Evolutionary conservation across 1,140 invertebrate genomes (phyloP), one percentile per base, ranked within the genome.

Genomic region (Drosophila mojavensis): DNA sequence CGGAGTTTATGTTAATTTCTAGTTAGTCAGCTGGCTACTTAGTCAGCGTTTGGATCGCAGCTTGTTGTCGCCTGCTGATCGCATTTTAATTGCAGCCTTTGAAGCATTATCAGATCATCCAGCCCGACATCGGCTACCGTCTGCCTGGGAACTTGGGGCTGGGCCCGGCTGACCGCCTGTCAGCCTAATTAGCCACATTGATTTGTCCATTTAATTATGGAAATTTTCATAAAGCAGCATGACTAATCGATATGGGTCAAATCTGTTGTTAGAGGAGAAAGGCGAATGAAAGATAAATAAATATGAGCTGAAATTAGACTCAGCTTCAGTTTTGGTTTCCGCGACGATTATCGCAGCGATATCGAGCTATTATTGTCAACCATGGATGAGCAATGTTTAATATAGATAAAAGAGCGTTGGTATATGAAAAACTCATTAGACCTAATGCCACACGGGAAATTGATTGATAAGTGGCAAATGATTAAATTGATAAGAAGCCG

Each of bases 41-140:
- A 36, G 68, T 39, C 67, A 69, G 50, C 39, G 5, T 11, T 24
- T 5, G 13, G 17, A 60, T 30, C 50, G 51, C 51, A 45, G 39
- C 64, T 64, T 65, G 59, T 71, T 65, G 51, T 60, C 71, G 83
- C 82, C 79, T 60, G 81, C 68, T 75, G 83, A 83, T 78, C 80
- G 72, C 63, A 71, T 89, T 86, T 86, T 86, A 86, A 86, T 89
- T 86, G 83, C 83, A 62, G 68, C 70, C 75, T 75, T 76, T 68
- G 41, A 33, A 39, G 26, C 6, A 61, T 73, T 67, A 73, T 73
- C 70, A 30, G 64, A 73, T 73, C 33, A 67, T 24, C 30, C 43
- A 9, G 59, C 33, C 45, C 20, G 39, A 59, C 63, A 72, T 20
- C 50, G 50, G 70, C 70, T 73, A 68, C 70, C 64, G 70, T 61